Conservation (phyloP, 2,888 invertebrate species). For the Sepiola atlantica region DNA sequence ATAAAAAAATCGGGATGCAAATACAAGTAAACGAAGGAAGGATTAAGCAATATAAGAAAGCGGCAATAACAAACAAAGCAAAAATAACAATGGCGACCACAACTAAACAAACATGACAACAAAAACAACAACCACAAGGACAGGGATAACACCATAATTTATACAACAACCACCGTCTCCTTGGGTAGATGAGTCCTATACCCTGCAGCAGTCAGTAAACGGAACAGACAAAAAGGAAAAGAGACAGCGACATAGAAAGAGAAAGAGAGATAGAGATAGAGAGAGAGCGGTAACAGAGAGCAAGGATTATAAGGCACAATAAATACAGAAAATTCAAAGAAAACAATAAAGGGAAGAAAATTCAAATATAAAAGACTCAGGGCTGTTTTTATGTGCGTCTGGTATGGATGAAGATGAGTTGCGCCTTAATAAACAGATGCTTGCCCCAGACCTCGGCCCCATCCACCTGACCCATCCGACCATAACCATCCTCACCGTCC, state of each 20-base stretch:
- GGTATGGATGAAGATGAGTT: conserved; percentile 21
- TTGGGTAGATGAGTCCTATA: conserved; percentile 1
- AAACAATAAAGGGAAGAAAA: neutral
- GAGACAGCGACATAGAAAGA: neutral
- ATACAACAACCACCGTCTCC: neutral
- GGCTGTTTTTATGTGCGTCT: neutral
- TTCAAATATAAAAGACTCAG: neutral
- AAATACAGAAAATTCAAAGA: neutral
- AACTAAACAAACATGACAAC: neutral
- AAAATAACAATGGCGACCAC: conserved; percentile 12
- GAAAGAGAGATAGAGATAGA: too few species aligned
- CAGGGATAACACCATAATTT: neutral
- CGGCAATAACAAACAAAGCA: neutral
- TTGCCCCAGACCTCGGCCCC: neutral
- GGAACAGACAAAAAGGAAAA: neutral
- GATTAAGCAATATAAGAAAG: neutral
- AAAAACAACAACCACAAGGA: neutral
- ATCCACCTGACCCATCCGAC: neutral
- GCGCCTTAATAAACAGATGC: conserved; percentile 18
- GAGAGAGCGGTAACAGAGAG: neutral
- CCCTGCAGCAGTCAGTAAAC: neutral
- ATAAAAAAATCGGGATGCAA: neutral
- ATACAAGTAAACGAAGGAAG: neutral
- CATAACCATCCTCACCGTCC: neutral
- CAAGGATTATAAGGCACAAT: neutral